phyloP scores from a whole-genome alignment of 2,113 vertebrate species.

The Osmerus eperlanus region DNA sequence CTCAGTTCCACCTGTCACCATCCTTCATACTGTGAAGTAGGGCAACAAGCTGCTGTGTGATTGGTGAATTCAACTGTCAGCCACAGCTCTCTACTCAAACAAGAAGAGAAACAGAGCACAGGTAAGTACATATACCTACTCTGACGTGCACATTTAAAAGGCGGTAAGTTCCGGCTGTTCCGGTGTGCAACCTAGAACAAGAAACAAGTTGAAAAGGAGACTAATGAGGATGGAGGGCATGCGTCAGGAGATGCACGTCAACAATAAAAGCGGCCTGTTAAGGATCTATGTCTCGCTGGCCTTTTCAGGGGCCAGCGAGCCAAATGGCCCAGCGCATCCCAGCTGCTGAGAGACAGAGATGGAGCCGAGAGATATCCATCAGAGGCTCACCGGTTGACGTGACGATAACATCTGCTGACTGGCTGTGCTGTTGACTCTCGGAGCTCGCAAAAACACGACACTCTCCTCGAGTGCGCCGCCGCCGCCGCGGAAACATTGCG shows the following conservation, averaged over 20 bases:
- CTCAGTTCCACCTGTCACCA: neutral
- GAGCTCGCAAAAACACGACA: neutral
- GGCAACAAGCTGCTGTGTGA: neutral
- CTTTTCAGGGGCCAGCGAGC: slow-evolving; percentile 4
- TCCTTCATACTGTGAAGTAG: neutral
- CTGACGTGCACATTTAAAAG: too few species aligned
- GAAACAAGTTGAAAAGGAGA: too few species aligned
- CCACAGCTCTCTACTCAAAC: neutral
- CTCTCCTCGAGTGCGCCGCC: neutral
- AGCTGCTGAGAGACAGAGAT: neutral
- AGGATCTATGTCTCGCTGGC: neutral
- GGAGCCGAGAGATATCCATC: neutral
- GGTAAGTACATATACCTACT: too few species aligned
- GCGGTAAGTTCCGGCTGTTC: too few species aligned
- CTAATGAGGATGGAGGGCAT: neutral
- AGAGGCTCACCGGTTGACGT: neutral
- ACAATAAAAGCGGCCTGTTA: slow-evolving; percentile 3
- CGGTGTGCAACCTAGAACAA: too few species aligned
- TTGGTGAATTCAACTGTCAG: slow-evolving; percentile 4
- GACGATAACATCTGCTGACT: neutral
- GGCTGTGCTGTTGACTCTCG: neutral
- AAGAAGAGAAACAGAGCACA: neutral
- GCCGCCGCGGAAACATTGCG: neutral
- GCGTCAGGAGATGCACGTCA: neutral
- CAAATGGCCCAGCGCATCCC: neutral